Conservation (phyloP, 2,797 vertebrate species). For the Eulemur albifrons region DNA sequence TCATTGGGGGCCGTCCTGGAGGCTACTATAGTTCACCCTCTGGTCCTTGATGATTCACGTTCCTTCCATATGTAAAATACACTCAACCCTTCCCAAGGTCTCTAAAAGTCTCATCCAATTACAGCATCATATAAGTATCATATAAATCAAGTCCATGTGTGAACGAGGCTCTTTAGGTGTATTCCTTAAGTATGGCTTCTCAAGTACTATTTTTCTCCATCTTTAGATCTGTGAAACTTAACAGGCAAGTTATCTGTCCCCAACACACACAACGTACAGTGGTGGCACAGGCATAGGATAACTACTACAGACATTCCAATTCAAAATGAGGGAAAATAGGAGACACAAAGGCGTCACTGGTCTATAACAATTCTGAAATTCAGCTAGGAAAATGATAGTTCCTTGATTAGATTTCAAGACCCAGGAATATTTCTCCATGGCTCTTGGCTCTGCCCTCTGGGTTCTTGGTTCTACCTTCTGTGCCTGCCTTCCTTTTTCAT, state of each 20-base stretch:
- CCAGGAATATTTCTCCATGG: not conserved
- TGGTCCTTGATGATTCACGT: not conserved
- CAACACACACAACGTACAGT: not conserved
- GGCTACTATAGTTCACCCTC: not conserved
- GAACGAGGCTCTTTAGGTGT: not conserved
- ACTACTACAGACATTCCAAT: not conserved
- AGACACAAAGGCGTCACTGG: not conserved
- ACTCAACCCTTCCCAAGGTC: constrained; percentile 14
- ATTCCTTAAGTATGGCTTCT: not conserved
- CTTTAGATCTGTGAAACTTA: not conserved
- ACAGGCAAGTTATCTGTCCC: not conserved
- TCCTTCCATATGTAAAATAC: not conserved
- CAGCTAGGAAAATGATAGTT: constrained; percentile 20
- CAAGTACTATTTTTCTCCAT: constrained; percentile 8
- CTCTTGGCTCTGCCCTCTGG: not conserved
- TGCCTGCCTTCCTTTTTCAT: not conserved
- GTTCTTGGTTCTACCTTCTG: not conserved
- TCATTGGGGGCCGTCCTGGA: not conserved
- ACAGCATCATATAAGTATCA: not conserved
- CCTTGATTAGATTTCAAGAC: not conserved
- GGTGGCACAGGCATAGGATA: not conserved
- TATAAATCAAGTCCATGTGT: not conserved
- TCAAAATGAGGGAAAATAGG: not conserved
- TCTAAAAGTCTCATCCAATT: not conserved
- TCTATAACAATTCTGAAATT: constrained; percentile 34